Percentiles rank a stretch among this genome's conserved stretches.
These are phyloP conservation scores for Lophius americanus DNA, from an alignment of 2,797 vertebrate genomes.

Conservation along the genomic window DNA sequence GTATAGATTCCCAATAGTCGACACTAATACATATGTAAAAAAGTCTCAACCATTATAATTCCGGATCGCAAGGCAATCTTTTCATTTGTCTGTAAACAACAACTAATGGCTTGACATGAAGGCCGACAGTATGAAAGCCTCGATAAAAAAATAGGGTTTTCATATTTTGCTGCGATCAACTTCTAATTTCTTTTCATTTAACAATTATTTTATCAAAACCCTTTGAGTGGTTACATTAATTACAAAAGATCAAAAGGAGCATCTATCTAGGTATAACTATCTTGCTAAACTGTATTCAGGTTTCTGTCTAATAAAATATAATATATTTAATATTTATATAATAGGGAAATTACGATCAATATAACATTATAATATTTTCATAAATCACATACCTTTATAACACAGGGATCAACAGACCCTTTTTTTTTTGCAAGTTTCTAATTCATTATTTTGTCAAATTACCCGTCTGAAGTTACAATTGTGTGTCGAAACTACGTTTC, in stretches of 20 bases:
- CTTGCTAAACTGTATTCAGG: slow-evolving; percentile 12
- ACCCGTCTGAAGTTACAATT: background rate
- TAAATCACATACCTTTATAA: slow-evolving; percentile 25
- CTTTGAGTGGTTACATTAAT: slow-evolving; percentile 17
- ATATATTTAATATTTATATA: background rate
- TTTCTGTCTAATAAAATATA: background rate
- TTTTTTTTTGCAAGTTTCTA: no score
- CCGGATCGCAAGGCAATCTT: slow-evolving; percentile 12
- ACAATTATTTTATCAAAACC: slow-evolving; percentile 10
- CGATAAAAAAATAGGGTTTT: slow-evolving; percentile 14
- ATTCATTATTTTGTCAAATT: background rate
- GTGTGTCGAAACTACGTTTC: background rate
- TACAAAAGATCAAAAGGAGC: slow-evolving; percentile 2
- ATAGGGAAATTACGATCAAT: slow-evolving; percentile 15
- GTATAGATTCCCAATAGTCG: background rate
- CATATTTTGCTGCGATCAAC: slow-evolving; percentile 16
- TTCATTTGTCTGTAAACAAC: slow-evolving; percentile 22
- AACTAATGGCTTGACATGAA: slow-evolving; percentile 24
- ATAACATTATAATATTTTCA: slow-evolving; percentile 5
- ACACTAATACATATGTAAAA: slow-evolving; percentile 2
- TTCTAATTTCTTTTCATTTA: slow-evolving; percentile 3
- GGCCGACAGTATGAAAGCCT: slow-evolving; percentile 31
- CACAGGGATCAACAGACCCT: slow-evolving; percentile 10
- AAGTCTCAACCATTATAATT: background rate
- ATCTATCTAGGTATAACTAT: background rate